A percentile compares a stretch with the other conserved stretches of the same genome.
Conservation (phyloP, 2,888 invertebrate species). For the Cryptophagus acutangulus region DNA sequence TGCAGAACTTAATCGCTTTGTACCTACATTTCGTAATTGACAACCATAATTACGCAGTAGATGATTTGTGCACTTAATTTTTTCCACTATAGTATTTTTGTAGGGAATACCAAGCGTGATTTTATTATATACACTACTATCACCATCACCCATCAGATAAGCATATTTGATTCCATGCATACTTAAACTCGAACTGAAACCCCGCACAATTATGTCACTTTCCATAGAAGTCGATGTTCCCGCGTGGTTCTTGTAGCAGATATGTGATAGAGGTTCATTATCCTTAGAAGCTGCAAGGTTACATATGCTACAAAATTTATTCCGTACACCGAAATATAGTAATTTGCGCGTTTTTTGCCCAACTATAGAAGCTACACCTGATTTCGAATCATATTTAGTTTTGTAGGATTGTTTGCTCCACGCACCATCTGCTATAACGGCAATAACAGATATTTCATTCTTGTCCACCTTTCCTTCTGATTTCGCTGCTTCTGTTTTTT, state of each 20-base stretch:
- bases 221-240: slow-evolving; percentile 13
- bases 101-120: too few species aligned
- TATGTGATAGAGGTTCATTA: slow-evolving; percentile 1
- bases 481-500: too few species aligned
- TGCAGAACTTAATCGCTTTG: too few species aligned
- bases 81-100: too few species aligned
- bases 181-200: slow-evolving; percentile 2
- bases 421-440: not conserved
- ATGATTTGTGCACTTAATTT: too few species aligned
- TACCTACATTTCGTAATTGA: too few species aligned
- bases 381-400: not conserved
- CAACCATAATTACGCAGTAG: too few species aligned
- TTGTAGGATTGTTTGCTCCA: not conserved
- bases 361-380: slow-evolving; percentile 18
- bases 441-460: not conserved
- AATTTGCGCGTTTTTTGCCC: slow-evolving; percentile 20
- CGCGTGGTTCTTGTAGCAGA: slow-evolving; percentile 10
- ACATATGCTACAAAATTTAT: slow-evolving; percentile 25
- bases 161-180: not conserved
- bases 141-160: too few species aligned
- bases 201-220: slow-evolving; percentile 9
- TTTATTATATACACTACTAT: too few species aligned
- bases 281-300: not conserved
- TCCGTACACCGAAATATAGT: slow-evolving; percentile 21
- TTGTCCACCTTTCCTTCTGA: too few species aligned